Evolutionary conservation across 1,140 invertebrate species (phyloP), one percentile per base, ranked within the genome.

Genomic region (Drosophila virilis): DNA sequence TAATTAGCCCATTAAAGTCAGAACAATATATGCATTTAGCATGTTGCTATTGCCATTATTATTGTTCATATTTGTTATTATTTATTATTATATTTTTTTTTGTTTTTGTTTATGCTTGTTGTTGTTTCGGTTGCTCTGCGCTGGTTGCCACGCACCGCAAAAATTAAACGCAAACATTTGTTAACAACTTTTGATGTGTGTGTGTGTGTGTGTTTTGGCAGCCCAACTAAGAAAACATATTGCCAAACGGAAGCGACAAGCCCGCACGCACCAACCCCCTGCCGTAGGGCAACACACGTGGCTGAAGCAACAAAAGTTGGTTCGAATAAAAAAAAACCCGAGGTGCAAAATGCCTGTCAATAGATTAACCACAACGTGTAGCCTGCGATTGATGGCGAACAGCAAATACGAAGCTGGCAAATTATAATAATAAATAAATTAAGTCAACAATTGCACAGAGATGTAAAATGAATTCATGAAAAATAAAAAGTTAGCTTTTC

Each of bases 151-250:
- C 52, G 74, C 74, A 52, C 78, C 66, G 50, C 76, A 72, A 80
- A 70, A 83, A 88, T 82, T 81, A 83, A 89, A 80, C 80, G 60
- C 72, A 83, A 88, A 77, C 79, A 83, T 77, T 88, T 80, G 81
- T 75, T 74, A 74, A 74, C 78, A 85, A 86, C 78, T 78, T 66
- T 64, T 43, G 37, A 70, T 67, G 69, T 64, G 48, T 54, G 62
- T 77, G 40, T 66, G 61, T 57, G 50, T 50, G 54, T 45, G 54
- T 58, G 50, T 38, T 50, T 60, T 51, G 35, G 59, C 54, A 71
- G 61, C 50, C 22, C 43, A 64, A 71, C 42, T 45, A 10, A 10
- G 58, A 68, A 79, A 58, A 54, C 45, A 68, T 38, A 54, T 66
- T 73, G 37, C 8, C 43, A 52, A 62, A 33, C 48, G 60, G 59